Evolutionary conservation across 1,140 invertebrate genomes (phyloP), one percentile per base, ranked within the genome.

Genomic region (Heliothis virescens): DNA sequence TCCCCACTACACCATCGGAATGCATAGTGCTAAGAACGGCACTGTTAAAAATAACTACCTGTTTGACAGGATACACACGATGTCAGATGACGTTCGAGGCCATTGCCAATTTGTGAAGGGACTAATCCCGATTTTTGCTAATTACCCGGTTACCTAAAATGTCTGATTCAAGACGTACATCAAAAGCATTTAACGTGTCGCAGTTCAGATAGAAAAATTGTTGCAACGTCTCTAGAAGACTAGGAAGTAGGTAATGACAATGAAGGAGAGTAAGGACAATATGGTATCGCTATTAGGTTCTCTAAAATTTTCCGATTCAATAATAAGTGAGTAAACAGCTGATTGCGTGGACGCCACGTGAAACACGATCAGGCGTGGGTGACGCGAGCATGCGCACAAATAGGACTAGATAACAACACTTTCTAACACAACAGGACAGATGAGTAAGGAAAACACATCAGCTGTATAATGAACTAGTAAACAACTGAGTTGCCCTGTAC

Each of bases 31-130:
- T 89, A 84, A 88, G 87, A 94, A 89, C 85, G 87, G 88, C 87
- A 89, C 88, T 88, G 90, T 87, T 92, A 92, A 92, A 92, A 94
- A 92, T 94, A 92, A 92, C 87, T 84, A 91, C 91, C 86, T 87
- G 90, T 90, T 91, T 85, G 82, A 85, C 84, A 80, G 83, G 86
- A 85, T 83, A 82, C 82, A 85, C 83, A 84, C 80, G 83, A 79
- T 77, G 81, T 65, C 77, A 79, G 67, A 79, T 79, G 78, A 81
- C 80, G 82, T 87, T 86, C 86, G 88, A 90, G 91, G 90, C 87
- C 90, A 89, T 86, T 90, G 85, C 82, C 87, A 86, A 85, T 76
- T 29, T 48, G 55, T 26, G 16, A 71, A 57, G 26, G 52, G 16
- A 15, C 16, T 15, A n/a, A 11, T n/a, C 72, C 11, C 18, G 29